These are phyloP conservation scores for Zaprionus inermis DNA, from an alignment of 1,140 invertebrate genomes.

Conservation along the genomic window DNA sequence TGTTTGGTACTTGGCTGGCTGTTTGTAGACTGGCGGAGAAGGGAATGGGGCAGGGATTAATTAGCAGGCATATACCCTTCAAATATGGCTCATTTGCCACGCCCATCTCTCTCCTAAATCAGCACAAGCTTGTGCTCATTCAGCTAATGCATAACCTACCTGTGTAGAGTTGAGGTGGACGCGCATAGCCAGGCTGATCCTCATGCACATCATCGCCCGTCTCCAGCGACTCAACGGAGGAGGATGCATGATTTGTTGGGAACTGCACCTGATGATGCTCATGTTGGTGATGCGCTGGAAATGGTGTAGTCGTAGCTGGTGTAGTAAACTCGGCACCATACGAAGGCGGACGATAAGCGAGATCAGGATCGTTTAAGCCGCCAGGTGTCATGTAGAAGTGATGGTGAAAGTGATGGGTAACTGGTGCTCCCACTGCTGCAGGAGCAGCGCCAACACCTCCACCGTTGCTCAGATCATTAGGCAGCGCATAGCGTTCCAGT, in stretches of 20 bases:
- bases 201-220: conserved; percentile 47
- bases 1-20: conserved; percentile 43
- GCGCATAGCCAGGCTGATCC: conserved; percentile 44
- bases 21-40: conserved; percentile 18
- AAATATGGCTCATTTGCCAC: no score
- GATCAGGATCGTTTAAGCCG: conserved; percentile 23
- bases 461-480: conserved; percentile 31
- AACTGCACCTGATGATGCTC: conserved; percentile 45
- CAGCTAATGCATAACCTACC: no score
- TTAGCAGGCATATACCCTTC: not conserved
- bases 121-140: no score
- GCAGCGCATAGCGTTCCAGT: conserved; percentile 36
- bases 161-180: conserved; percentile 52
- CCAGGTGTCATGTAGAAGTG: conserved; percentile 81
- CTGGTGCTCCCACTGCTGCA: conserved; percentile 9
- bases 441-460: not conserved
- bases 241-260: conserved; percentile 36
- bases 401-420: conserved; percentile 84
- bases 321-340: conserved; percentile 29
- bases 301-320: not conserved
- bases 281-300: conserved; percentile 1
- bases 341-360: conserved; percentile 21
- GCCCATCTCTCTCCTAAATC: no score
- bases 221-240: conserved; percentile 44
- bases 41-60: not conserved